phyloP scores from a whole-genome alignment of 2,113 vertebrate species.

The Neogale vison region DNA sequence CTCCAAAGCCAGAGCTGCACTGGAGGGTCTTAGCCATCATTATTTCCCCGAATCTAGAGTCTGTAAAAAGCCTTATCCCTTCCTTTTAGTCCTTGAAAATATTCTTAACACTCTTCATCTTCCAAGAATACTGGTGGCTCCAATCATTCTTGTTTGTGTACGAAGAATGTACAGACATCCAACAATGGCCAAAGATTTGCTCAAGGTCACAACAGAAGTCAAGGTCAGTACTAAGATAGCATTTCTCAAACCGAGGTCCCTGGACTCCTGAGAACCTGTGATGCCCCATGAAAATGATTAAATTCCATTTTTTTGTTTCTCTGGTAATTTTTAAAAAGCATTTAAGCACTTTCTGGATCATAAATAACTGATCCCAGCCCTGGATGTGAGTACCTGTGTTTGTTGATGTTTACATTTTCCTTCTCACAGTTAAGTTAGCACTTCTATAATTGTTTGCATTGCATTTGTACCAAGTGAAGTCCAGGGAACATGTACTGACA shows the following conservation, averaged over 20 bases:
- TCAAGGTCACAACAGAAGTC: not conserved
- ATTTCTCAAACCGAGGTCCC: not conserved
- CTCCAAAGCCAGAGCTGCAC: not conserved
- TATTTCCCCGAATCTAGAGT: not conserved
- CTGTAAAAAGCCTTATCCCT: not conserved
- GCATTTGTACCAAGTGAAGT: not conserved
- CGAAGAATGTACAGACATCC: not conserved
- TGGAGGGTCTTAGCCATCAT: not conserved
- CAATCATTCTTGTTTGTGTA: constrained; percentile 1
- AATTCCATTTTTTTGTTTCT: not conserved
- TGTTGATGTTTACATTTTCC: not conserved
- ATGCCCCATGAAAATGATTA: not conserved
- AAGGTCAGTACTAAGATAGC: not conserved
- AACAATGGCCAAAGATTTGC: not conserved
- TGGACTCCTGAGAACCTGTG: not conserved
- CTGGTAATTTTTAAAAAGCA: not conserved
- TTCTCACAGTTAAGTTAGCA: not conserved
- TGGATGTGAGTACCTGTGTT: not conserved
- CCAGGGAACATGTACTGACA: not conserved
- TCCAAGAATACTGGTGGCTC: not conserved
- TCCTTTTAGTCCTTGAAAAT: not conserved
- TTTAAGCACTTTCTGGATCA: not conserved
- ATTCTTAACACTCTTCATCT: not conserved
- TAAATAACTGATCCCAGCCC: not conserved
- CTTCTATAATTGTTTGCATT: not conserved